A percentile compares a stretch with the other conserved stretches of the same genome.
Conservation (phyloP, 2,113 vertebrate genomes). For the Sinocyclocheilus grahami region DNA sequence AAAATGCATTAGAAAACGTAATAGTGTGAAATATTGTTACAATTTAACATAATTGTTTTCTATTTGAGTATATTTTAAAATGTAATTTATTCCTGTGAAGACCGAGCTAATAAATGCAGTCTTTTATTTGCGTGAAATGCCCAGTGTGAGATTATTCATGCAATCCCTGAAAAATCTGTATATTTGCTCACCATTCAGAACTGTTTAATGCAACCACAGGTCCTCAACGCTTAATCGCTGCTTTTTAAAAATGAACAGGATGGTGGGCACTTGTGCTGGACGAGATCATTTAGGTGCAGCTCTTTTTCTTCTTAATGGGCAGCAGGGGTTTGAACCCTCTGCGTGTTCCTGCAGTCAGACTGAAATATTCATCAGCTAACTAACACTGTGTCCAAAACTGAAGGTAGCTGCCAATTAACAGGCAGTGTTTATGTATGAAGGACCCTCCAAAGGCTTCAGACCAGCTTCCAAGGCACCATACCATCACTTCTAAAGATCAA, state of each 20-base stretch:
- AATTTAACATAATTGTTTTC: too few relatives aligned
- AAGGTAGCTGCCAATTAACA: not conserved
- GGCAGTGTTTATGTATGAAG: not conserved
- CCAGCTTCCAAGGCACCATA: not conserved
- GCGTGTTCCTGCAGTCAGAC: slow-evolving; percentile 7
- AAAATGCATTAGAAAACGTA: too few relatives aligned
- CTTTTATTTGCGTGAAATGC: not conserved
- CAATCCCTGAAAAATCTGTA: not conserved
- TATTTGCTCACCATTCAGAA: not conserved
- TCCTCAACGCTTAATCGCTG: not conserved
- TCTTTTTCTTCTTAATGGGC: slow-evolving; percentile 12
- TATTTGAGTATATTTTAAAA: too few relatives aligned
- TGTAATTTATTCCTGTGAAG: too few relatives aligned
- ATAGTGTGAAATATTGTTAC: too few relatives aligned
- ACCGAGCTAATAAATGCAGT: not conserved
- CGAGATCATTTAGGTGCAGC: not conserved
- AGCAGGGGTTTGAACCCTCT: slow-evolving; percentile 14
- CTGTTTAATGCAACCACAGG: not conserved
- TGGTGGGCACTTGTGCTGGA: not conserved
- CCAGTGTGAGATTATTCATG: not conserved
- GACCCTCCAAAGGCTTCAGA: not conserved
- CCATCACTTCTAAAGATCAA: not conserved
- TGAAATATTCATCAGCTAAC: slow-evolving; percentile 28
- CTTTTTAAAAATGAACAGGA: slow-evolving; percentile 1
- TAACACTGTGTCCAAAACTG: not conserved